These are phyloP conservation scores for Rhodeus uyekii DNA, from an alignment of 2,797 vertebrate genomes.

Conservation along the genomic window DNA sequence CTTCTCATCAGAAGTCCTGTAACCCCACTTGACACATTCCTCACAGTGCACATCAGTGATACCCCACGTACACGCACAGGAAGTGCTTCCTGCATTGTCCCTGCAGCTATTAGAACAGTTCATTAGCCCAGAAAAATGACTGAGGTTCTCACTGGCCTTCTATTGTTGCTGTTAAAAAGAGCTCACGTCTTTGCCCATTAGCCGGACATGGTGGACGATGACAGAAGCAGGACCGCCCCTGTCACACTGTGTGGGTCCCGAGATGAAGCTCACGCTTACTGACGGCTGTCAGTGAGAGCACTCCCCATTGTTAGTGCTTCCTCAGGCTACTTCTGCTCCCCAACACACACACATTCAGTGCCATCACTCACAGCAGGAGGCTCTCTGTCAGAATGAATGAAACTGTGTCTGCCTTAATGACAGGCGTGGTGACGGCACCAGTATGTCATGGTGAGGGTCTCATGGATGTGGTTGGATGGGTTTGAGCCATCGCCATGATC, in stretches of 20 bases:
- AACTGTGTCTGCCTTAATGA: constrained; percentile 65
- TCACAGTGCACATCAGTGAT: background rate
- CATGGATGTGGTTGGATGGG: constrained; percentile 63
- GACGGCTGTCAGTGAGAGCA: constrained; percentile 71
- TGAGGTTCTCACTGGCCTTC: constrained; percentile 29
- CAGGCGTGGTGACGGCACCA: constrained; percentile 67
- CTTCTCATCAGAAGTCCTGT: background rate
- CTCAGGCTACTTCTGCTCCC: constrained; percentile 58
- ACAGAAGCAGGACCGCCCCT: constrained; percentile 64
- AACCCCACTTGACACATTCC: constrained; percentile 20
- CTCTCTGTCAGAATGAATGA: constrained; percentile 58
- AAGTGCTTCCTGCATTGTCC: background rate
- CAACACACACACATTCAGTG: constrained; percentile 12
- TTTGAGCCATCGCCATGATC: constrained; percentile 66
- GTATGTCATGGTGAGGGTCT: constrained; percentile 75
- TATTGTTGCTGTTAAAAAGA: constrained; percentile 46
- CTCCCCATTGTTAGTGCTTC: constrained; percentile 56
- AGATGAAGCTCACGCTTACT: constrained; percentile 70
- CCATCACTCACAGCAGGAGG: constrained; percentile 53
- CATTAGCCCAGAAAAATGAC: constrained; percentile 52
- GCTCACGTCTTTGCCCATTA: constrained; percentile 67
- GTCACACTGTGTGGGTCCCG: constrained; percentile 49
- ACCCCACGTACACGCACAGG: background rate
- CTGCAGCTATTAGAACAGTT: constrained; percentile 31
- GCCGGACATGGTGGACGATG: constrained; percentile 66